phyloP scores from a whole-genome alignment of 2,888 invertebrate genomes.

The Pyralis farinalis region DNA sequence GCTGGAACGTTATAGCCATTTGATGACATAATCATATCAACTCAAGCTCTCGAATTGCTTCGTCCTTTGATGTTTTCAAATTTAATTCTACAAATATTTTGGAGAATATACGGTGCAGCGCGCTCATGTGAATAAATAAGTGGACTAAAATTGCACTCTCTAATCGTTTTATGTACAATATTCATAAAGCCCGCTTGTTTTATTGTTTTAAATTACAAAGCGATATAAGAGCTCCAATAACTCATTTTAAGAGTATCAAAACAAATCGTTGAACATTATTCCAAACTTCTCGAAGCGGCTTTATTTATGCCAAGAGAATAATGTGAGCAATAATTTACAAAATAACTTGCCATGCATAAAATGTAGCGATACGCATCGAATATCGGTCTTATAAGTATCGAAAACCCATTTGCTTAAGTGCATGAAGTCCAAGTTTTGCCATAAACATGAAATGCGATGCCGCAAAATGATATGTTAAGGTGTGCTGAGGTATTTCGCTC shows the following conservation, averaged over 20 bases:
- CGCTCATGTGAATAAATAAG: constrained; percentile 2
- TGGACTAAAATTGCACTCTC: background rate
- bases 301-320: constrained; percentile 35
- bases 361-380: constrained; percentile 57
- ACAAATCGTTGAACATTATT: constrained; percentile 8
- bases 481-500: constrained; percentile 41
- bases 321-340: constrained; percentile 54
- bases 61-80: constrained; percentile 57
- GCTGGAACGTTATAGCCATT: constrained; percentile 55
- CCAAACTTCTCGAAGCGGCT: constrained; percentile 15
- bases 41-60: constrained; percentile 48
- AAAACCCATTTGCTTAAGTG: constrained; percentile 79
- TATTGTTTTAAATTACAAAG: background rate
- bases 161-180: no score
- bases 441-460: constrained; percentile 77
- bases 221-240: constrained; percentile 1
- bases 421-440: constrained; percentile 76
- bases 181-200: background rate
- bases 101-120: constrained; percentile 15
- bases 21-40: constrained; percentile 66
- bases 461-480: constrained; percentile 75
- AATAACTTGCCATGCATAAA: constrained; percentile 54
- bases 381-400: constrained; percentile 73
- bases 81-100: constrained; percentile 31
- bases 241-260: constrained; percentile 6